Base-by-base conservation (phyloP, 2,113 vertebrate genomes). In the Micromys minutus region DNA sequence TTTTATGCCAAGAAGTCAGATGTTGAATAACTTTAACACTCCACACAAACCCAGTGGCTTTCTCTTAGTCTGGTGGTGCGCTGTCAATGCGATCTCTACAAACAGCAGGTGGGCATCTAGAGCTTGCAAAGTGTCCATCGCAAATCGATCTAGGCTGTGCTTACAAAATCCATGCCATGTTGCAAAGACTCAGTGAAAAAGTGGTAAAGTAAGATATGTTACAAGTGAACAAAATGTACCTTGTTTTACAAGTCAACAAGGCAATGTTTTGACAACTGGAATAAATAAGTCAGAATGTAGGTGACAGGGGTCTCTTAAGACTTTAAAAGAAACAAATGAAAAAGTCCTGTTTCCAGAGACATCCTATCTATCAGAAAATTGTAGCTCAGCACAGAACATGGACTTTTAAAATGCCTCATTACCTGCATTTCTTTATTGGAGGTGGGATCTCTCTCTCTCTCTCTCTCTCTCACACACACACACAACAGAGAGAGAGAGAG, bases 1-100 rank as follows among this genome's bases (percentile, higher is more conserved):
- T 95, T 45, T 92, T 74, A 85, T 87, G 63, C 52, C 50, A 80
- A 87, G 69, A 96, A 90, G n/a, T 88, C 59, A 34, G 45, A 39
- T 89, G 86, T 29, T 77, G 69, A 95, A 71, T 84, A 88, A 92
- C 12, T 63, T 90, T 29, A 84, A 61, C 89, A 67, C 57, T 90
- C 36, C 59, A 34, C 74, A 87, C 15, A 59, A 90, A 87, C 21
- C 19, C 50, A 45, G 15, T n/a, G 55, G 39, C 93, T 92, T 93
- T 45, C 50, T 80, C 50, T 72, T 77, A 69, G n/a, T 29, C 61
- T 80, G 87, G n/a, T 76, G 36, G 34, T 74, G 6, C 4, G 26
- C 39, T 36, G 17, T 81, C 89, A 63, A 63, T 90, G 10, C 0
- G 12, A 75, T 39, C 87, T 87, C 36, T 31, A 52, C 3, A 74